These are phyloP conservation scores for Ptiloglossa arizonensis DNA, from an alignment of 1,140 invertebrate species.

Conservation along the genomic window DNA sequence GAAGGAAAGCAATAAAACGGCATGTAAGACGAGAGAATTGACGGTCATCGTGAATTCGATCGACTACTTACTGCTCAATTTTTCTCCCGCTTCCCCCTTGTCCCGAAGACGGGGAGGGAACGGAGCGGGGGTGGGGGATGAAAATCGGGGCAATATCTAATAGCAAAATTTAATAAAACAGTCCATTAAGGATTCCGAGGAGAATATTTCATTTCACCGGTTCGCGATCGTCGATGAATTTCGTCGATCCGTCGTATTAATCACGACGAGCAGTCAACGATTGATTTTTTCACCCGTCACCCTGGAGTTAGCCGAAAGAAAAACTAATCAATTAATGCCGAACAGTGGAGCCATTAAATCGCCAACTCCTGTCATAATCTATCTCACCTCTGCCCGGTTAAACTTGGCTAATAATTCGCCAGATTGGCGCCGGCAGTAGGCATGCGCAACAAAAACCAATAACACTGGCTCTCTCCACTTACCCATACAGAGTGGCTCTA, in stretches of 20 bases:
- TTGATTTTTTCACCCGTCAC: conserved; percentile 14
- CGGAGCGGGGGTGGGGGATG: not conserved
- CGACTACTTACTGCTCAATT: conserved; percentile 32
- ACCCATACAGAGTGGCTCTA: conserved; percentile 56
- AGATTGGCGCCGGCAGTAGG: conserved; percentile 77
- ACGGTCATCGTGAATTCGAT: conserved; percentile 25
- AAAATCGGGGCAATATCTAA: not conserved
- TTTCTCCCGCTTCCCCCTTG: not conserved
- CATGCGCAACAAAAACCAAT: conserved; percentile 81
- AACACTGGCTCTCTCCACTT: conserved; percentile 70
- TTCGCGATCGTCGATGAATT: not conserved
- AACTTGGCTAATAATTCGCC: conserved; percentile 80
- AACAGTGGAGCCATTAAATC: conserved; percentile 61
- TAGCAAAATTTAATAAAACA: not conserved
- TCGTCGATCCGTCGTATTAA: not conserved
- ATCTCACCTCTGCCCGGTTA: conserved; percentile 71
- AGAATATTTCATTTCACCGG: too few species aligned
- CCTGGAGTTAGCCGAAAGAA: not conserved
- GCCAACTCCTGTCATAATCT: conserved; percentile 67
- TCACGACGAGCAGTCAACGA: not conserved
- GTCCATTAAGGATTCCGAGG: too few species aligned
- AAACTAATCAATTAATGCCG: conserved; percentile 36
- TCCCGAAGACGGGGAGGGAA: too few species aligned
- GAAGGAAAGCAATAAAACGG: conserved; percentile 20
- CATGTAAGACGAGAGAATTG: conserved; percentile 8